Evolutionary conservation across 2,888 invertebrate species (phyloP), one percentile per base, ranked within the genome.

Genomic region (Liposcelis brunnea): DNA sequence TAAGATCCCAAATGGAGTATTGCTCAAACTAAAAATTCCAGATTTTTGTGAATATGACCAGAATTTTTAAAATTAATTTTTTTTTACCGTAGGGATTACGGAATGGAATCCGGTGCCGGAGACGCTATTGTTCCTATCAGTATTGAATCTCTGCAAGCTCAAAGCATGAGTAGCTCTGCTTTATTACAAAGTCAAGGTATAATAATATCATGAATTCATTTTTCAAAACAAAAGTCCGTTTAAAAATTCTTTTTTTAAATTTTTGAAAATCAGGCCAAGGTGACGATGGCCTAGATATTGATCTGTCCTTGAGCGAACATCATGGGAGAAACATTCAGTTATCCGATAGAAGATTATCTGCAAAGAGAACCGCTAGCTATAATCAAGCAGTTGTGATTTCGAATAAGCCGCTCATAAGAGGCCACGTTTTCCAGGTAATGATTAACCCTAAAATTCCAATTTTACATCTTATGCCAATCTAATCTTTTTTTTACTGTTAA

Each of bases 281-380:
- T 51, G 71, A 55, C 53, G 62, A 18, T 44, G 70, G 53, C 34
- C 60, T 59, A 56, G 61, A 61, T 44, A 59, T 60, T 43, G 50
- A 53, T 1, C 81, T 77, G 53, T 81, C 80, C 38, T 83, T 85
- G 58, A 79, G 84, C 55, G 81, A 82, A 52, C 72, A 82, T 53
- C 86, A 85, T 56, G 91, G 91, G 1, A 72, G 79, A 53, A 87
- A 93, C 62, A 75, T 91, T 50, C 66, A 85, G 5, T 59, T 74
- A 11, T 67, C 68, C 2, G 76, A 77, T 55, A 72, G 71, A 43
- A 73, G 72, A 50, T 65, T 70, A 37, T 62, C 65, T 15, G 91
- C 90, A 0, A 66, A 73, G 54, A 70, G 93, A 44, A 76, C 75
- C 1, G 77, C 79, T 31, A 84, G 90, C 19, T 91, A 86, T 58